Evolutionary conservation across 2,113 vertebrate genomes (phyloP).

Genomic region (Epinephelus moara): DNA sequence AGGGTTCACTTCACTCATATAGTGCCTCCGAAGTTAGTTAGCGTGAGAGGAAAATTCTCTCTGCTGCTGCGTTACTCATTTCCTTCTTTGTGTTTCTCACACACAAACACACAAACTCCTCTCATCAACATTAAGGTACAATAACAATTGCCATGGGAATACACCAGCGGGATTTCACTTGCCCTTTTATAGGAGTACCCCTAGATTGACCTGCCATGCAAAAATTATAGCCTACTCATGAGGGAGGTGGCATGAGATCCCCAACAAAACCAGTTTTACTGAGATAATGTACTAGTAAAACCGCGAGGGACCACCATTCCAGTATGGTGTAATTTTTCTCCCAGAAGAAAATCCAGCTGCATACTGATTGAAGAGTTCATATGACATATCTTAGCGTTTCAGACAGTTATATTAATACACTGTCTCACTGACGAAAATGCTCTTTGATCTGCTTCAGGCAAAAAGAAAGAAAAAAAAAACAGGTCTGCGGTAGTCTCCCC

Average conservation of each 20-base stretch:
- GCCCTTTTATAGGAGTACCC: constrained; percentile 9
- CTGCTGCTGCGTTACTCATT: background rate
- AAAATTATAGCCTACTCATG: constrained; percentile 45
- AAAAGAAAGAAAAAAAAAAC: constrained; percentile 18
- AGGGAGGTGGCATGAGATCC: constrained; percentile 34
- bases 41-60: background rate
- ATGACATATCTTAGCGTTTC: constrained; percentile 58
- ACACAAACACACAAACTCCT: background rate
- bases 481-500: background rate
- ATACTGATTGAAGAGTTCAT: constrained; percentile 44
- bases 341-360: constrained; percentile 41
- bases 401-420: constrained; percentile 67
- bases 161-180: constrained; percentile 33
- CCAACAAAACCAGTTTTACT: constrained; percentile 44
- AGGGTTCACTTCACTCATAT: constrained; percentile 50
- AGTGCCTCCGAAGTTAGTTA: constrained; percentile 40
- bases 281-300: constrained; percentile 35
- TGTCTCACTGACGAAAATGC: constrained; percentile 57
- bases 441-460: constrained; percentile 62
- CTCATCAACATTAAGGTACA: constrained; percentile 42
- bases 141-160: constrained; percentile 32
- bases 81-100: constrained; percentile 19
- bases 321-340: constrained; percentile 17
- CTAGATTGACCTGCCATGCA: constrained; percentile 53
- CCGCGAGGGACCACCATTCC: constrained; percentile 26